Percentiles rank a stretch among this genome's conserved stretches.
Evolutionary conservation across 2,888 invertebrate species (phyloP).

Genomic region (Bellardia bayeri): DNA sequence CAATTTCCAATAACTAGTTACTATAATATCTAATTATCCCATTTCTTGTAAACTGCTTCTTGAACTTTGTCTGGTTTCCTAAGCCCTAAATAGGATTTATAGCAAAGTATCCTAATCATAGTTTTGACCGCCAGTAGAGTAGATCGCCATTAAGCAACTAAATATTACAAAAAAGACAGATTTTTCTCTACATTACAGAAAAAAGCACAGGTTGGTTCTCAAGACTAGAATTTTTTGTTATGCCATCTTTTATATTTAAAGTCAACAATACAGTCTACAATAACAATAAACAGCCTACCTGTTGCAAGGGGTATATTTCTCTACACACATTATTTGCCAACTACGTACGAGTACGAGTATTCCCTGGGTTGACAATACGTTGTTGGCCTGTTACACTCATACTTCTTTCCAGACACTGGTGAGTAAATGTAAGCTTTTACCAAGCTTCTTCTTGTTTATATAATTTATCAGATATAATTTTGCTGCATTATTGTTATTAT

Average conservation of each 20-base stretch:
- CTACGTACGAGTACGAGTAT: slow-evolving; percentile 3
- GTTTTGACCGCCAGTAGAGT: slow-evolving; percentile 25
- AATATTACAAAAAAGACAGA: slow-evolving; percentile 13
- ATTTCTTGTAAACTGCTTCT: too few species aligned
- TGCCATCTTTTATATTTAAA: slow-evolving; percentile 55
- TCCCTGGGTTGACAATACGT: slow-evolving; percentile 59
- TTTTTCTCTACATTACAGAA: not conserved
- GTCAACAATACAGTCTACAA: slow-evolving; percentile 56
- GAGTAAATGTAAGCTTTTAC: slow-evolving; percentile 19
- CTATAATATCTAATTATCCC: too few species aligned
- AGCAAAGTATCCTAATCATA: too few species aligned
- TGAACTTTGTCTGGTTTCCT: too few species aligned
- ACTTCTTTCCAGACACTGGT: not conserved
- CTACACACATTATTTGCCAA: slow-evolving; percentile 20
- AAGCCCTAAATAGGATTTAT: too few species aligned
- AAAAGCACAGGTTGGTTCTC: slow-evolving; percentile 62
- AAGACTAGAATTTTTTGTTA: slow-evolving; percentile 43
- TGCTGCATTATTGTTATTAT: slow-evolving; percentile 61
- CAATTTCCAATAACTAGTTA: too few species aligned
- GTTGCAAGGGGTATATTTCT: slow-evolving; percentile 36
- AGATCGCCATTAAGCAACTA: slow-evolving; percentile 7
- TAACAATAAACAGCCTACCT: slow-evolving; percentile 69
- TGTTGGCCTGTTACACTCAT: not conserved
- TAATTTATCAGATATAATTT: slow-evolving; percentile 72
- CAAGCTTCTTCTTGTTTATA: slow-evolving; percentile 45